Evolutionary conservation across 2,797 vertebrate genomes (phyloP).

Genomic region (Petrocephalus sullivani): DNA sequence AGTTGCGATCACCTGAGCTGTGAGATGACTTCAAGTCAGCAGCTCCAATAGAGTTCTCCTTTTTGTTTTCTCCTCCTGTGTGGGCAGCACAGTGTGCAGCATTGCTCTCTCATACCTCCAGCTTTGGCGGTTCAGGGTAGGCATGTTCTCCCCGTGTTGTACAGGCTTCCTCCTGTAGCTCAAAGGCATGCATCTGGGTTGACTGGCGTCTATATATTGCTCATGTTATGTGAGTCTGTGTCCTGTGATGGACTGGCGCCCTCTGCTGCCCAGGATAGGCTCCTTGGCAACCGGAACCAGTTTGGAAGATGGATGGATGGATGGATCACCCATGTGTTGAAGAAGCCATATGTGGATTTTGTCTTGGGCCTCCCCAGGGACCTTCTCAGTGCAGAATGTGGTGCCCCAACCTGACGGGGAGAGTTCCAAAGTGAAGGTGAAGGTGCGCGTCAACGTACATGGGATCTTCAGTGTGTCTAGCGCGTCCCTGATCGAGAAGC

Average conservation of each 20-base stretch:
- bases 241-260: not conserved
- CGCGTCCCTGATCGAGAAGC: constrained; percentile 86
- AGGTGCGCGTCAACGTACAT: constrained; percentile 86
- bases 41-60: not conserved
- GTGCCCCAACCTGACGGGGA: constrained; percentile 82
- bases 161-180: not conserved
- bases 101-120: not conserved
- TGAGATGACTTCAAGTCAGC: not conserved
- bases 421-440: constrained; percentile 90
- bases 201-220: not conserved
- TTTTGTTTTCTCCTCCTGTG: not conserved
- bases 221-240: not conserved
- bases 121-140: not conserved
- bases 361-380: constrained; percentile 55
- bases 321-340: not conserved
- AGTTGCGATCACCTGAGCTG: not conserved
- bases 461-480: constrained; percentile 88
- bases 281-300: not conserved
- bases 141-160: not conserved
- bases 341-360: not conserved
- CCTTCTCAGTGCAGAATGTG: constrained; percentile 84
- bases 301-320: not conserved
- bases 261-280: not conserved
- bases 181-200: not conserved
- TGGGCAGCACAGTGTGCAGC: not conserved